phyloP scores from a whole-genome alignment of 2,888 invertebrate species.

The Latrodectus hesperus region DNA sequence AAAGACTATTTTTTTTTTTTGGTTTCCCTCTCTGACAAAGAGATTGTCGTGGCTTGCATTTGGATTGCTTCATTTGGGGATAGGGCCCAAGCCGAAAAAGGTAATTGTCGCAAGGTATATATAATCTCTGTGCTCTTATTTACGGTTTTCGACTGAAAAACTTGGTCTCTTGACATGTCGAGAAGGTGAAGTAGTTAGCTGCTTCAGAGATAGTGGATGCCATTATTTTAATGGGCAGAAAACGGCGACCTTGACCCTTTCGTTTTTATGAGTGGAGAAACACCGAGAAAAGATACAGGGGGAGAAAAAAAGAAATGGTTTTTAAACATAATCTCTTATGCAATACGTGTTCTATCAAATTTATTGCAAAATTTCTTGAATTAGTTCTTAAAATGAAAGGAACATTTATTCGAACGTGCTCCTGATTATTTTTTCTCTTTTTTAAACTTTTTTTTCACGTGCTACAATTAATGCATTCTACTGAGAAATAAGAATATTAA shows the following conservation, averaged over 20 bases:
- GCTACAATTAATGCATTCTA: too few species aligned
- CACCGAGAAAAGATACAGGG: neutral
- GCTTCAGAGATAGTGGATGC: slow-evolving; percentile 39
- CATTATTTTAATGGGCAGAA: slow-evolving; percentile 61
- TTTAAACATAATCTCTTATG: neutral
- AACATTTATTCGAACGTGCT: too few species aligned
- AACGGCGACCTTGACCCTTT: slow-evolving; percentile 47
- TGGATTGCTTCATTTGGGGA: slow-evolving; percentile 60
- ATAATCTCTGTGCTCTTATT: slow-evolving; percentile 30
- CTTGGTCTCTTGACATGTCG: slow-evolving; percentile 45
- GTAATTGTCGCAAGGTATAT: slow-evolving; percentile 38
- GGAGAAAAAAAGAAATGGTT: neutral
- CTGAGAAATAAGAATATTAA: too few species aligned
- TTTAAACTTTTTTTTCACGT: too few species aligned
- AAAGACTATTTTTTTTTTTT: neutral
- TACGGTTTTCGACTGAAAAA: slow-evolving; percentile 27
- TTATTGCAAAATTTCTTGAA: neutral
- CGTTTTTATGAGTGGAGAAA: neutral
- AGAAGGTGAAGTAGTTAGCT: slow-evolving; percentile 48
- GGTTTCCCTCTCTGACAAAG: slow-evolving; percentile 34
- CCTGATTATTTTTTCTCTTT: too few species aligned
- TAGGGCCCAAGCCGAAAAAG: slow-evolving; percentile 51
- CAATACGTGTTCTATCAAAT: slow-evolving; percentile 3
- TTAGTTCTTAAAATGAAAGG: neutral
- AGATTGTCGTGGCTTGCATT: slow-evolving; percentile 61